A percentile compares a stretch with the other conserved stretches of the same genome.
Conservation (phyloP, 2,797 vertebrate genomes). For the Sorex maritimensis region DNA sequence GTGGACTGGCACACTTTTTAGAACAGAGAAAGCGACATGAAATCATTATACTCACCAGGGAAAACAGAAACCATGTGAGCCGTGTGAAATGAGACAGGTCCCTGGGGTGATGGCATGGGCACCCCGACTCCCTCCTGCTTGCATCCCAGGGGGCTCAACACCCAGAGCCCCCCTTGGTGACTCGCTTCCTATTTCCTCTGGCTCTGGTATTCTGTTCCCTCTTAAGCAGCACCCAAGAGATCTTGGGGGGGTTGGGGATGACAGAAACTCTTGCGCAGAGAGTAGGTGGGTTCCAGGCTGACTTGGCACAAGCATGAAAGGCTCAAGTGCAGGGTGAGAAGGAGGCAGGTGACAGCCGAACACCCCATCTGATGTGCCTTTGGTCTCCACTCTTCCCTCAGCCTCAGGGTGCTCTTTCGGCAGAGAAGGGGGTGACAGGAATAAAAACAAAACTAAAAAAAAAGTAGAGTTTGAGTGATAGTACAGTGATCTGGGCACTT, state of each 20-base stretch:
- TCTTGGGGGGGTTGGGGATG: background rate
- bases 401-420: conserved; percentile 11
- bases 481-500: too few relatives aligned
- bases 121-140: background rate
- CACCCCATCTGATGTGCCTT: background rate
- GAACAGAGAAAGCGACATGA: background rate
- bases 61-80: conserved; percentile 3
- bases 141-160: background rate
- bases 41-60: conserved; percentile 28
- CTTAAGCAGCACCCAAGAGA: background rate
- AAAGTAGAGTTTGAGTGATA: too few relatives aligned
- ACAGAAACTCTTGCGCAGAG: background rate
- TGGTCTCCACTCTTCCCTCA: background rate
- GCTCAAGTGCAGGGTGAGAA: background rate
- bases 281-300: background rate
- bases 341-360: background rate
- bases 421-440: background rate
- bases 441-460: background rate
- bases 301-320: background rate
- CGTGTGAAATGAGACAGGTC: background rate
- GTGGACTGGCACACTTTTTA: background rate
- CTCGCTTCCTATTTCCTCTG: background rate
- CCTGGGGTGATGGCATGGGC: background rate
- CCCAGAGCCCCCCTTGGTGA: background rate
- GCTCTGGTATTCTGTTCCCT: background rate